Conservation (phyloP, 2,888 invertebrate genomes). For the Cryptocheilus praepositus region DNA sequence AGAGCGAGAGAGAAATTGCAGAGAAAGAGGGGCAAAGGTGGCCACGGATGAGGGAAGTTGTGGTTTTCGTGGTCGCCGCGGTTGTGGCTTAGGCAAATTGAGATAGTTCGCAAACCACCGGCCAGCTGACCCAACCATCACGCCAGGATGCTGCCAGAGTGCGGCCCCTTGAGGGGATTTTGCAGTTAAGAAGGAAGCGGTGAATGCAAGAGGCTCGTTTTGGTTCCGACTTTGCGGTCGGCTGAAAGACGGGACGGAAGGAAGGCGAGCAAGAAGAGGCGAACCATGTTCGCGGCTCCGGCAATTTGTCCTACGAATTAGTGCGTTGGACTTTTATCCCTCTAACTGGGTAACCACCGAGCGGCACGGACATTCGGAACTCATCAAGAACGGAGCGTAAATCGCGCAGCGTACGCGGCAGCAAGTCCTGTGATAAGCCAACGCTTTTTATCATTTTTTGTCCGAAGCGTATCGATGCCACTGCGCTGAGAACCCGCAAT, state of each 20-base stretch:
- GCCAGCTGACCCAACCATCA: constrained; percentile 66
- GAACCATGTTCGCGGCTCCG: background rate
- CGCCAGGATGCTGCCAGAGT: constrained; percentile 49
- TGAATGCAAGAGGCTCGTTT: constrained; percentile 37
- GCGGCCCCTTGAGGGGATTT: constrained; percentile 13
- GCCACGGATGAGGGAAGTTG: constrained; percentile 59
- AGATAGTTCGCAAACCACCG: constrained; percentile 73
- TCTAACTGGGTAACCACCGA: no score
- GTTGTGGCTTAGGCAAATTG: constrained; percentile 62
- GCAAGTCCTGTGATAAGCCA: no score
- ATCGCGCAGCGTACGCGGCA: no score
- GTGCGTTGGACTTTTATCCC: no score
- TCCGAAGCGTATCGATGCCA: no score
- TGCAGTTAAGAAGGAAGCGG: constrained; percentile 40
- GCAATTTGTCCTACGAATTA: background rate
- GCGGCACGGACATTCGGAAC: no score
- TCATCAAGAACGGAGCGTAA: no score
- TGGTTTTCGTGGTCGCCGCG: constrained; percentile 59
- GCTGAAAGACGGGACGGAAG: no score
- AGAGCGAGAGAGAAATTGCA: constrained; percentile 50
- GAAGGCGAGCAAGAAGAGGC: background rate
- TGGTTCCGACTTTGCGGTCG: constrained; percentile 32
- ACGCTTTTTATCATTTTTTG: no score
- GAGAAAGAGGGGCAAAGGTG: constrained; percentile 63
- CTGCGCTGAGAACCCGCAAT: no score